These are phyloP conservation scores for Ormyrus pomaceus DNA, from an alignment of 2,888 invertebrate species.

Conservation along the genomic window DNA sequence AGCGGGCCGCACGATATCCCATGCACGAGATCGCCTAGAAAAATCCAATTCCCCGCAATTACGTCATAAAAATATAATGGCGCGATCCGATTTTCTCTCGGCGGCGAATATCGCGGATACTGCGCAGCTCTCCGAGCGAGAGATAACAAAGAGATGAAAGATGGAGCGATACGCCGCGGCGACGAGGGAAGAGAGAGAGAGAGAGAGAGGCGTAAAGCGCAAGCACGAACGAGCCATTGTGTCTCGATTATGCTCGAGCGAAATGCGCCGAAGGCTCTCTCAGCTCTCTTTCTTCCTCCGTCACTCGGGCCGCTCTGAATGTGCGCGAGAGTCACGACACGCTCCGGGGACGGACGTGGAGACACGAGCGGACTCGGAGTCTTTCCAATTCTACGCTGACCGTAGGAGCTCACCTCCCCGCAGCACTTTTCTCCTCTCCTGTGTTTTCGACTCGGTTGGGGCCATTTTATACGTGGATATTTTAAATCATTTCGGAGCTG, in stretches of 20 bases:
- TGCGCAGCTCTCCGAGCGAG: background rate
- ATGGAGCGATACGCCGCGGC: background rate
- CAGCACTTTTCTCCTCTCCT: no score
- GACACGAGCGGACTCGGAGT: conserved; percentile 10
- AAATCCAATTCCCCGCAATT: conserved; percentile 36
- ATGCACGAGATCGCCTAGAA: background rate
- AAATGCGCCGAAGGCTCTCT: background rate
- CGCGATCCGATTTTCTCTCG: conserved; percentile 25
- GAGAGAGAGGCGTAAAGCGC: conserved; percentile 33
- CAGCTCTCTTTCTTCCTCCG: background rate
- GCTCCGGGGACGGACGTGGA: background rate
- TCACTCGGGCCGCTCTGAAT: background rate
- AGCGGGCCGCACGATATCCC: no score
- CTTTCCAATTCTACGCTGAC: conserved; percentile 6
- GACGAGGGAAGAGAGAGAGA: conserved; percentile 8
- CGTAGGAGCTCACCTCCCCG: background rate
- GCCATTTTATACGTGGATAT: no score
- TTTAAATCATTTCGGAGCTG: background rate
- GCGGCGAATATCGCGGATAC: no score
- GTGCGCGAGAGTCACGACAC: conserved; percentile 24
- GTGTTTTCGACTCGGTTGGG: no score
- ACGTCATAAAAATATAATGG: conserved; percentile 40
- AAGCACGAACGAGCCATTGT: conserved; percentile 48
- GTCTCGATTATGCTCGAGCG: conserved; percentile 38
- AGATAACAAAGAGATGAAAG: conserved; percentile 44